phyloP scores from a whole-genome alignment of 2,888 invertebrate genomes.

The Galerucella calmariensis region DNA sequence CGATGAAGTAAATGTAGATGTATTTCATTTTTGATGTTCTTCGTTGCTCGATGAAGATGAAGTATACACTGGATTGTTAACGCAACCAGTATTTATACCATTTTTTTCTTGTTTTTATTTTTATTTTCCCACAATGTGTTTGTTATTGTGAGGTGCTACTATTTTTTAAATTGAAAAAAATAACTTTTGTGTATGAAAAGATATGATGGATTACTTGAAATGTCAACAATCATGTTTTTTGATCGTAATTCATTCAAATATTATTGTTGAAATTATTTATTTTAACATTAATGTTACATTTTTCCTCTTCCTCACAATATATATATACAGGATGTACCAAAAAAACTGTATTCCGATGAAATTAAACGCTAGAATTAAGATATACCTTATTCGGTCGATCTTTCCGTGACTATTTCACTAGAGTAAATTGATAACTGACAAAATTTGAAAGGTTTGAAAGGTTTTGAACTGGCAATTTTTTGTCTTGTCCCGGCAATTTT shows the following conservation, averaged over 20 bases:
- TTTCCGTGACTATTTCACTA: no score
- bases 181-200: not conserved
- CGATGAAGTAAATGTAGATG: slow-evolving; percentile 1
- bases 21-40: slow-evolving; percentile 3
- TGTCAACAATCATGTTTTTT: not conserved
- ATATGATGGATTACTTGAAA: not conserved
- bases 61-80: not conserved
- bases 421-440: no score
- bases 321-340: no score
- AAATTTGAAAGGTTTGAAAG: no score
- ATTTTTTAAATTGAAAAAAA: not conserved
- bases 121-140: not conserved
- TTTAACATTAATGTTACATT: not conserved
- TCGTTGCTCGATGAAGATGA: not conserved
- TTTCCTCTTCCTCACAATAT: not conserved
- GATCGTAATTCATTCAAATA: not conserved
- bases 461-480: no score
- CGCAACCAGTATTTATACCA: not conserved
- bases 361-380: no score
- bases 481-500: no score
- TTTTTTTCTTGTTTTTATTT: not conserved
- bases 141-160: not conserved
- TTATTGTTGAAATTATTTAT: not conserved
- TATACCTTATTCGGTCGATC: no score
- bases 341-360: no score